phyloP scores from a whole-genome alignment of 1,140 invertebrate species.

The Pseudomyrmex sp. region DNA sequence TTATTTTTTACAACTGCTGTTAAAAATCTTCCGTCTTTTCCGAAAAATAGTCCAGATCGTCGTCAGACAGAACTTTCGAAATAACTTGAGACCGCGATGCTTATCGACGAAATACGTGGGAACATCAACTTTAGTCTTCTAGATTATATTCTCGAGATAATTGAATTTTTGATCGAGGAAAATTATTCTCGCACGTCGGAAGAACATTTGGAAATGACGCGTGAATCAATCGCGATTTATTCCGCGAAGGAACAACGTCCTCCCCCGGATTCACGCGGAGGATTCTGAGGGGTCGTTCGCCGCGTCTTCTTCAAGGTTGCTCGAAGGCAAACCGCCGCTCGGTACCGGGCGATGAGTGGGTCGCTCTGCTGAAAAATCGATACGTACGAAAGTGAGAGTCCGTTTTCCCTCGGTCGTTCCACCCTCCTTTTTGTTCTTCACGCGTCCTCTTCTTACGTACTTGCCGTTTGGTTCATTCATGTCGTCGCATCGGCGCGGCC shows the following conservation, averaged over 20 bases:
- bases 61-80: too few relatives aligned
- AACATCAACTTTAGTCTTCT: too few relatives aligned
- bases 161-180: not conserved
- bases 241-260: not conserved
- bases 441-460: constrained; percentile 69
- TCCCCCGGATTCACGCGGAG: not conserved
- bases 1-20: too few relatives aligned
- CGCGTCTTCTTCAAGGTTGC: constrained; percentile 72
- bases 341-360: constrained; percentile 69
- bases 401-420: constrained; percentile 66
- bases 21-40: too few relatives aligned
- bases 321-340: constrained; percentile 60
- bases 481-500: constrained; percentile 47
- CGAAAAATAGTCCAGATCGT: too few relatives aligned
- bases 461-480: constrained; percentile 74
- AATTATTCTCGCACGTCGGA: not conserved
- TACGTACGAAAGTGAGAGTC: constrained; percentile 80
- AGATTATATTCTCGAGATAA: too few relatives aligned
- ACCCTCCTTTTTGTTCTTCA: constrained; percentile 73
- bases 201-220: not conserved
- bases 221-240: not conserved
- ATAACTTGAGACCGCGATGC: too few relatives aligned
- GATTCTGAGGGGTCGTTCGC: constrained; percentile 42
- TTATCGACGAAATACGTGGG: too few relatives aligned
- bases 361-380: constrained; percentile 78